Evolutionary conservation across 2,113 vertebrate species (phyloP), one percentile per base, ranked within the genome.

Genomic region (Rhea americana): DNA sequence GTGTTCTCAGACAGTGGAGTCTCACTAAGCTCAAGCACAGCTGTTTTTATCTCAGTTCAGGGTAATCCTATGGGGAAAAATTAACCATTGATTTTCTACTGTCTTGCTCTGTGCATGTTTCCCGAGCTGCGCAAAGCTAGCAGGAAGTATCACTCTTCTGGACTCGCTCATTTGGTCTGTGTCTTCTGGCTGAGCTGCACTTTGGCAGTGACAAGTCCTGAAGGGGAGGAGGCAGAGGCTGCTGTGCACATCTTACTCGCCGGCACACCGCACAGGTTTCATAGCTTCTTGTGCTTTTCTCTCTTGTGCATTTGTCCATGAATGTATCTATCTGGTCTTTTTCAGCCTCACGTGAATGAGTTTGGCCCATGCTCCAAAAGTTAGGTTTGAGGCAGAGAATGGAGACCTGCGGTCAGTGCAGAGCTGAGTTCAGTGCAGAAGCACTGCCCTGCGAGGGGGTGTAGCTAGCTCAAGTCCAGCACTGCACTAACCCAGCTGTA

Each of bases 341-440:
- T 39, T 14, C 21, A 39, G 61, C 61, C 43, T 73, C 26, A 30
- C 0, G 0, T 2, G 11, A 48, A 28, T 48, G 48, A 84, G 51
- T 47, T 84, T 47, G 11, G 47, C 35, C 19, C 19, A 32, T 0
- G 0, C 35, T 87, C 58, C 5, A 3, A 59, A 11, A 18, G 5
- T 53, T 48, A 50, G 9, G 66, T 65, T 9, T 48, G 28, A 50
- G 50, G 24, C 43, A n/a, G 84, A 77, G 68, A n/a, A n/a, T 11
- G 61, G 61, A 82, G 66, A 82, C 16, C 39, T 55, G 66, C 30
- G 65, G 8, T 35, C 66, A 50, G 48, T 5, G 2, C 24, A 32
- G 80, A 55, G 19, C 43, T 55, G 48, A 70, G 19, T 55, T 41
- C 39, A 18, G 22, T 2, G 3, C 17, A 66, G 88, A 75, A 86